Conservation (phyloP, 2,888 invertebrate genomes). For the Hydraecia micacea region DNA sequence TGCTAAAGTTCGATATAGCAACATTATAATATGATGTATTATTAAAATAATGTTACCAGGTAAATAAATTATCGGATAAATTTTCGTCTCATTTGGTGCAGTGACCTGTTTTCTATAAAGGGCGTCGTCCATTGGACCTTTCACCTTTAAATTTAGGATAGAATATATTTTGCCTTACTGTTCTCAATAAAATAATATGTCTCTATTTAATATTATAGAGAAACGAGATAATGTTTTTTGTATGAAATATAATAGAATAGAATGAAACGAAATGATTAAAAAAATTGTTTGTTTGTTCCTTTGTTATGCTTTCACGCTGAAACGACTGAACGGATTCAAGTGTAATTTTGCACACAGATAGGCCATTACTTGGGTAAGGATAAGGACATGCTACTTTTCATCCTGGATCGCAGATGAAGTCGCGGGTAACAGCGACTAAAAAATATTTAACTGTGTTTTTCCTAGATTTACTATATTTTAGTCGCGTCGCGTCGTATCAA, state of each 20-base stretch:
- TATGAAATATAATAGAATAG: background rate
- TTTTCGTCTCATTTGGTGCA: conserved; percentile 39
- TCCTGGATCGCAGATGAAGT: background rate
- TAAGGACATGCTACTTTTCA: no score
- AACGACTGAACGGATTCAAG: background rate
- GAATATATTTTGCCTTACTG: background rate
- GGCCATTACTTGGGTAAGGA: no score
- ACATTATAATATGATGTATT: background rate
- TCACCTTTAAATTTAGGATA: conserved; percentile 51
- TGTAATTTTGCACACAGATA: background rate
- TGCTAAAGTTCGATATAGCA: no score
- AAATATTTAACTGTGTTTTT: background rate
- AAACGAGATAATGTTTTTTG: background rate
- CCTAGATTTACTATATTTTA: conserved; percentile 7
- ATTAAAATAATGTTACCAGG: background rate
- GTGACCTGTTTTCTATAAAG: conserved; percentile 60
- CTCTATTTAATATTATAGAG: background rate
- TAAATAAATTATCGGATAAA: conserved; percentile 3
- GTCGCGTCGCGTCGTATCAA: conserved; percentile 3
- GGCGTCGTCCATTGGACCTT: conserved; percentile 18
- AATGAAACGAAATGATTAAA: no score
- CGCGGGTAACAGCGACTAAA: background rate
- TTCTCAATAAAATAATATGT: background rate
- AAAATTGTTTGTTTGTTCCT: background rate
- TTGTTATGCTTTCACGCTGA: background rate